Percentiles rank a stretch among this genome's conserved stretches.
Evolutionary conservation across 2,797 vertebrate species (phyloP).

Genomic region (Myripristis murdjan): DNA sequence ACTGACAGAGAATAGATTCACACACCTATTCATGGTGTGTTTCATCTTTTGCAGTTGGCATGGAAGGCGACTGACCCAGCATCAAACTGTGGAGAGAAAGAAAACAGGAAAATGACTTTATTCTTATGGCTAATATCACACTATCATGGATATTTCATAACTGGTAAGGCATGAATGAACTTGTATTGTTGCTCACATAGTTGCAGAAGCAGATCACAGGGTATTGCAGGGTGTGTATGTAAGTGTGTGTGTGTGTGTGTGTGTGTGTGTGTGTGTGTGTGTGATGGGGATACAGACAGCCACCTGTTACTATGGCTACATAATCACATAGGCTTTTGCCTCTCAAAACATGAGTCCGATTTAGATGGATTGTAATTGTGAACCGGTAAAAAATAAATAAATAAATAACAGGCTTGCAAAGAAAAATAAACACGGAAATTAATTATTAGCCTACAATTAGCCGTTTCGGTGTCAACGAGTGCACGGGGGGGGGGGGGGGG

Average conservation of each 20-base stretch:
- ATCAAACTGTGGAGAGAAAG: slow-evolving; percentile 58
- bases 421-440: neutral
- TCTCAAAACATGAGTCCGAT: slow-evolving; percentile 33
- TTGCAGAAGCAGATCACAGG: slow-evolving; percentile 39
- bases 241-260: no score
- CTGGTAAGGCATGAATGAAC: neutral
- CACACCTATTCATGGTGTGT: slow-evolving; percentile 13
- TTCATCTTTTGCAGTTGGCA: slow-evolving; percentile 55
- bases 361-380: slow-evolving; percentile 19
- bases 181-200: slow-evolving; percentile 25
- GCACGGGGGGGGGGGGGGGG: no score
- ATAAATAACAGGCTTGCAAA: neutral
- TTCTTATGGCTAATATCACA: neutral
- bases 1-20: slow-evolving; percentile 28
- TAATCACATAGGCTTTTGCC: slow-evolving; percentile 71
- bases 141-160: neutral
- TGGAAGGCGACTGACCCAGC: slow-evolving; percentile 14
- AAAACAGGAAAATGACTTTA: slow-evolving; percentile 17
- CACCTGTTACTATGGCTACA: slow-evolving; percentile 87
- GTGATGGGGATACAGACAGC: slow-evolving; percentile 70
- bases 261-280: no score
- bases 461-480: neutral
- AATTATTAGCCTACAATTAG: neutral
- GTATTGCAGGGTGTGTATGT: neutral
- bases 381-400: slow-evolving; percentile 16